Evolutionary conservation across 2,888 invertebrate genomes (phyloP).

Genomic region (Syrista parreyssii): DNA sequence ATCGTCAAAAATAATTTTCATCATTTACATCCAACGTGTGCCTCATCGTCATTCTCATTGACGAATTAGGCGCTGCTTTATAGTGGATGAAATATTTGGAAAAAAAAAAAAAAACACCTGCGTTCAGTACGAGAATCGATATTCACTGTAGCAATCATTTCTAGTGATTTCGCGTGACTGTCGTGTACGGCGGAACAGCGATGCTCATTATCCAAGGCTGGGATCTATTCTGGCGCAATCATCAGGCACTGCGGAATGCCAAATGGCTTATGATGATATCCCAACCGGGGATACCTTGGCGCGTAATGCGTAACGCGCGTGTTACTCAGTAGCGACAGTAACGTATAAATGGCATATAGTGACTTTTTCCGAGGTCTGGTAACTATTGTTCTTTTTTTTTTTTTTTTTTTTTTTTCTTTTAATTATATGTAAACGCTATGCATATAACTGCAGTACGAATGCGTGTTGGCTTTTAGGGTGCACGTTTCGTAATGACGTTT

Average conservation of each 20-base stretch:
- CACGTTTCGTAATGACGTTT: not conserved
- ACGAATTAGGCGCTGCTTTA: no score
- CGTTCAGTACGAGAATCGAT: not conserved
- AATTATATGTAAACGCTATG: not conserved
- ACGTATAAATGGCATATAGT: not conserved
- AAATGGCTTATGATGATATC: not conserved
- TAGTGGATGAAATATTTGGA: no score
- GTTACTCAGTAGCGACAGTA: not conserved
- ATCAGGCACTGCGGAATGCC: not conserved
- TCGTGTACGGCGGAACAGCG: not conserved
- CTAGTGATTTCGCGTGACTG: not conserved
- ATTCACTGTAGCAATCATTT: not conserved
- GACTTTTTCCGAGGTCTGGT: not conserved
- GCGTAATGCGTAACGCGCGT: no score
- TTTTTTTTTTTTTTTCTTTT: not conserved
- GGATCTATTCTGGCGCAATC: not conserved
- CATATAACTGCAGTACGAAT: not conserved
- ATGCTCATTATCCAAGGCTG: not conserved
- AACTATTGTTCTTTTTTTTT: no score
- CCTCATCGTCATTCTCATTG: no score
- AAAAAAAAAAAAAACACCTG: no score
- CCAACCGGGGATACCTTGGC: not conserved
- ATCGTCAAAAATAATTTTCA: not conserved
- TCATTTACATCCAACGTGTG: not conserved
- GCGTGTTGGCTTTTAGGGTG: not conserved